Evolutionary conservation across 2,797 vertebrate genomes (phyloP), one percentile per base, ranked within the genome.

Genomic region (Oceanodroma leucorhoa): DNA sequence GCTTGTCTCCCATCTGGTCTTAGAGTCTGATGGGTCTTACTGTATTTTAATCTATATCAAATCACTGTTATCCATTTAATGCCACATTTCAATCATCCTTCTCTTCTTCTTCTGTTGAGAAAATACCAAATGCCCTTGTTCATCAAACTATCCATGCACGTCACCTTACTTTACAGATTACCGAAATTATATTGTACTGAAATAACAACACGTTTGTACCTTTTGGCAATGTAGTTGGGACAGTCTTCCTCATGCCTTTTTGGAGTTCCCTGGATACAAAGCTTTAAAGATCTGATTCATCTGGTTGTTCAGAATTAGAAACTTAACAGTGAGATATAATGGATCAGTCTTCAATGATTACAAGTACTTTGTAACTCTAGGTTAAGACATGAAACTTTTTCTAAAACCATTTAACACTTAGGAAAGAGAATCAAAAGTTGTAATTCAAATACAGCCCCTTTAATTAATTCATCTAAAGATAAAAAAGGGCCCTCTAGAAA

Each of bases 401-500:
- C 77, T 78, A 91, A 93, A 94, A 64, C n/a, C 16, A 48, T 95
- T 96, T 96, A 96, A 90, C 90, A 86, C 87, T 96, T 77, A 45
- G 27, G 51, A 85, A 94, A 60, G 60, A 92, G 75, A 94, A 85
- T 90, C 89, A 91, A 76, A 96, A 90, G 89, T 95, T n/a, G 46
- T 88, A 92, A 97, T 96, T 95, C 79, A 97, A 95, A 95, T 85
- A 69, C 65, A 82, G 36, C 19, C 64, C 30, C 65, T 90, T 96
- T 86, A 91, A 91, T 95, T 91, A 86, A 93, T 77, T 89, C n/a
- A 82, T 87, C 45, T 58, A 55, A 88, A 92, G 69, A 79, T 79
- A 84, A 95, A 97, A 96, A 97, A 79, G 11, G 8, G 53, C 96
- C 84, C 88, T 90, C 62, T 95, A 87, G 82, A 95, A 95, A 95